Conservation (phyloP, 2,113 vertebrate species). For the Himantopus leucocephalus region DNA sequence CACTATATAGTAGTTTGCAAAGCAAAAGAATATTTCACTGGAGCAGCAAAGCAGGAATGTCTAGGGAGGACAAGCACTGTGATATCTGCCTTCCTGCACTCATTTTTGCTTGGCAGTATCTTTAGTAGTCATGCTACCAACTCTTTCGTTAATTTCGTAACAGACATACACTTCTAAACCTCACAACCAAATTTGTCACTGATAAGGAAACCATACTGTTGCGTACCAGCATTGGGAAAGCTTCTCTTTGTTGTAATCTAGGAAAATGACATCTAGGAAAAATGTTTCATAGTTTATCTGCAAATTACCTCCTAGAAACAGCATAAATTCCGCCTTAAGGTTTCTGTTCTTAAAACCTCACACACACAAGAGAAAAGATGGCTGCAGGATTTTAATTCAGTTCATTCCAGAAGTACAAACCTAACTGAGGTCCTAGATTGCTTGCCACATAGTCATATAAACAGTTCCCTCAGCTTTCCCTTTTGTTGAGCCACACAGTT, state of each 20-base stretch:
- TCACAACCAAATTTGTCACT: background rate
- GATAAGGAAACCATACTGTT: background rate
- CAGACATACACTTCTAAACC: background rate
- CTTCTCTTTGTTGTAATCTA: background rate
- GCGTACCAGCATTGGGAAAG: background rate
- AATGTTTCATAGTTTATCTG: background rate
- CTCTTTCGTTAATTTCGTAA: background rate
- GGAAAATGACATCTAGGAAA: background rate
- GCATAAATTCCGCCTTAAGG: background rate
- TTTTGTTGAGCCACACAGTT: background rate
- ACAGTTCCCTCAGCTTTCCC: background rate
- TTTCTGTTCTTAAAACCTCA: background rate
- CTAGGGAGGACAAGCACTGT: background rate
- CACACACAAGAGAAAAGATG: background rate
- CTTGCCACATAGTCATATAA: background rate
- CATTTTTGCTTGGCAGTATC: background rate
- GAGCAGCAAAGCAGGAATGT: background rate
- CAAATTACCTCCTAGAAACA: background rate
- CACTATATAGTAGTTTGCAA: background rate
- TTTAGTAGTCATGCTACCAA: background rate
- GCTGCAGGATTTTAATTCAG: background rate
- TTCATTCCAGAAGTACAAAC: background rate
- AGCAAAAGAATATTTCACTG: background rate
- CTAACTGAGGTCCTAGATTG: background rate
- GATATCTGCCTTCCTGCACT: background rate